A percentile compares a stretch with the other conserved stretches of the same genome.
Evolutionary conservation across 2,113 vertebrate genomes (phyloP).

Genomic region (Pelodiscus sinensis): DNA sequence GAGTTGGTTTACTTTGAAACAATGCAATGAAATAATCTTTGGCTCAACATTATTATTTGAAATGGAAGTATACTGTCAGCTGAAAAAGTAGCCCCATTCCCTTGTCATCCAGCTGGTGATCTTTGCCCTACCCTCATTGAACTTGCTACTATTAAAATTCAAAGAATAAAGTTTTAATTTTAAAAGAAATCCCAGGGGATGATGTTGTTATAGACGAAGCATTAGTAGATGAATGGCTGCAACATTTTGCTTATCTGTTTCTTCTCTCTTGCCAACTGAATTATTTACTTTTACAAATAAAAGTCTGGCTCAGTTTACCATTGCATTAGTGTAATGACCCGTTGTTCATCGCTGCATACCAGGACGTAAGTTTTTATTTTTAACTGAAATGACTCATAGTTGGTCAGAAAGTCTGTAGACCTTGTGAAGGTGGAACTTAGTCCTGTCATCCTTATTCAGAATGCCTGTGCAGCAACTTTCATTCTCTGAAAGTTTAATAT

Average conservation of each 20-base stretch:
- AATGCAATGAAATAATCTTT: neutral
- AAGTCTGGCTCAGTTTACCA: neutral
- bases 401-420: neutral
- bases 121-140: neutral
- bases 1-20: slow-evolving; percentile 3
- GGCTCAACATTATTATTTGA: neutral
- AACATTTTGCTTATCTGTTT: slow-evolving; percentile 9
- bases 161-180: neutral
- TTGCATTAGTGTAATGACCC: slow-evolving; percentile 9
- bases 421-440: neutral
- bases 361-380: neutral
- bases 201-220: neutral
- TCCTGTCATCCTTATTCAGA: neutral
- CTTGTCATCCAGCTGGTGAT: neutral
- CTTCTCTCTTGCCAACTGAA: slow-evolving; percentile 2
- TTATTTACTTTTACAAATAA: slow-evolving; percentile 12
- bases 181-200: neutral
- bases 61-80: slow-evolving; percentile 14
- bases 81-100: neutral
- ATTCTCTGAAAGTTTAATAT: neutral
- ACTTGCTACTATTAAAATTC: neutral
- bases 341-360: neutral
- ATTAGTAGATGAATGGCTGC: neutral
- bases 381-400: neutral
- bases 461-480: neutral